phyloP scores from a whole-genome alignment of 2,113 vertebrate genomes.

The Alexandromys fortis region DNA sequence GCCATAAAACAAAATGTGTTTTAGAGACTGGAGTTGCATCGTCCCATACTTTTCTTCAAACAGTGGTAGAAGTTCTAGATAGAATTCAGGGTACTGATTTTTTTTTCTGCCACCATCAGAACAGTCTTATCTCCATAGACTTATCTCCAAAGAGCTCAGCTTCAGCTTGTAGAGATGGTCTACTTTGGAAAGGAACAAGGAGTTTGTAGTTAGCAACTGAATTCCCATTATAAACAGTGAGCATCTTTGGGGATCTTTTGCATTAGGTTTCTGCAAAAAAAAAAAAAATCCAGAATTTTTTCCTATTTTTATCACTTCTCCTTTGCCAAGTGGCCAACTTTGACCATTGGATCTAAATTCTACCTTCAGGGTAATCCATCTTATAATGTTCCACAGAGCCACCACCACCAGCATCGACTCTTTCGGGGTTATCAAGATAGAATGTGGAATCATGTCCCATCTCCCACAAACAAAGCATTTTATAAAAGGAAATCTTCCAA shows the following conservation, averaged over 20 bases:
- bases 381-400: not conserved
- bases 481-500: not conserved
- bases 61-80: not conserved
- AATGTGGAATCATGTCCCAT: not conserved
- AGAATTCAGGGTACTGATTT: not conserved
- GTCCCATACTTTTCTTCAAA: not conserved
- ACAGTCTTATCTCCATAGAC: not conserved
- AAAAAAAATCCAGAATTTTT: slow-evolving; percentile 82
- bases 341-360: slow-evolving; percentile 89
- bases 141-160: not conserved
- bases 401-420: not conserved
- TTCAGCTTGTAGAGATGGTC: not conserved
- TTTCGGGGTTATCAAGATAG: not conserved
- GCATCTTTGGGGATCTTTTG: slow-evolving; percentile 90
- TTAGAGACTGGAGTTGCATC: slow-evolving; percentile 25
- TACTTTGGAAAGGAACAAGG: not conserved
- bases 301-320: slow-evolving; percentile 95
- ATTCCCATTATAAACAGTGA: slow-evolving; percentile 85
- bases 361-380: slow-evolving; percentile 92
- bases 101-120: not conserved
- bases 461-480: not conserved
- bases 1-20: not conserved
- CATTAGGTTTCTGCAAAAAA: slow-evolving; percentile 76
- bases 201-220: not conserved
- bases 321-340: slow-evolving; percentile 89